Base-by-base conservation (phyloP, 2,113 vertebrate genomes). In the Dendropsophus ebraccatus region DNA sequence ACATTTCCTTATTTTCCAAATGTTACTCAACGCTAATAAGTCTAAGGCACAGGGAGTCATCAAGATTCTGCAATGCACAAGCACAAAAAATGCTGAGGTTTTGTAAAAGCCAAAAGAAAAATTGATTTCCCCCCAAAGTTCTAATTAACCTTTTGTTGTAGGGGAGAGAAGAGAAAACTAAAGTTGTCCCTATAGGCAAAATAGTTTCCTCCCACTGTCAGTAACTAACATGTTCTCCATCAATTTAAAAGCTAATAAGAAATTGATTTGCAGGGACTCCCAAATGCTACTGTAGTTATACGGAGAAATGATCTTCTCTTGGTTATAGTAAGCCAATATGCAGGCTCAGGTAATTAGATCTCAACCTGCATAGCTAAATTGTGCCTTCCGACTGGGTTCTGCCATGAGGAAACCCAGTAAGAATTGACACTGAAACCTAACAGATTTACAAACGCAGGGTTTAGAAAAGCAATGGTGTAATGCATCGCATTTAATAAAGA, bases 141-240 rank as follows among this genome's bases (percentile, higher is more conserved):
- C 70, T 83, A 83, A 83, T 83, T 83, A 83, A 83, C 82, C 49
- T 83, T 83, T 83, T 56, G 81, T 73, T 52, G 78, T 45, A 60
- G 78, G 78, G 78, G 37, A 62, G 78, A 25, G 56, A 14, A 9
- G 56, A 19, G 37, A 47, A 62, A 65, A 81, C 11, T 62, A 47
- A 81, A 81, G 47, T 65, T 65, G 75, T 62, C 78, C 78, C 78
- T 81, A 81, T 47, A 81, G 78, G 58, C 58, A 81, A 81, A 62
- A 65, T 45, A 62, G 52, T 62, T 62, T 23, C 35, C 58, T 65
- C 35, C 78, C 78, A 28, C 32, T 62, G 78, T n/a, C 37, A 60
- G 35, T 62, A 62, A 60, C 54, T 6, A 60, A 1, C 23, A 65
- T 62, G 54, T 81, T 81, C n/a, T 65, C 78, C n/a, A 45, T 81